Percentiles rank a stretch among this genome's conserved stretches.
These are phyloP conservation scores for Hydriomena furcata DNA, from an alignment of 2,888 invertebrate species.

Conservation along the genomic window DNA sequence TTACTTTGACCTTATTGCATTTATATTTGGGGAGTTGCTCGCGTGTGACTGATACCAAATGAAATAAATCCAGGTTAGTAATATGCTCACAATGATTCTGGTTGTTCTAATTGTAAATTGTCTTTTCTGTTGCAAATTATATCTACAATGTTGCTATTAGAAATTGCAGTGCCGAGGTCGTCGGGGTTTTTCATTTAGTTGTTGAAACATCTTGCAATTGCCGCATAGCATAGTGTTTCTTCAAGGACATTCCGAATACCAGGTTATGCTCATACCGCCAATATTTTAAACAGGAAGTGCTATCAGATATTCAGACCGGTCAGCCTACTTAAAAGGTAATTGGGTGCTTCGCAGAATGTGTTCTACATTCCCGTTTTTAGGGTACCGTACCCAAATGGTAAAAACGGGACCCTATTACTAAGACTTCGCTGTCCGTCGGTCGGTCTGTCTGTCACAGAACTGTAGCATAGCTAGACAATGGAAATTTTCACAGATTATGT, in stretches of 20 bases:
- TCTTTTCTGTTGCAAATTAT: conserved; percentile 2
- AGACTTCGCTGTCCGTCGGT: too few species aligned
- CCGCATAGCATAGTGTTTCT: conserved; percentile 21
- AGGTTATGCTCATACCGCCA: conserved; percentile 29
- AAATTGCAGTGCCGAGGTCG: conserved; percentile 20
- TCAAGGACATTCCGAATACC: conserved; percentile 30
- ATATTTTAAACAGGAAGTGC: conserved; percentile 34
- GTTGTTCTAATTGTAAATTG: conserved; percentile 1
- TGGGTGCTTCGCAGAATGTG: conserved; percentile 22
- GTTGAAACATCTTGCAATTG: conserved; percentile 22
- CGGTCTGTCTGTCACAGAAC: too few species aligned
- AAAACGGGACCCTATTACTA: too few species aligned
- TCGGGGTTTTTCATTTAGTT: conserved; percentile 16
- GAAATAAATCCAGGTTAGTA: too few species aligned
- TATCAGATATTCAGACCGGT: conserved; percentile 32
- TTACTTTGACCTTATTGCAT: too few species aligned
- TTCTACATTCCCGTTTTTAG: conserved; percentile 13
- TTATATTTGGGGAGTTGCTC: background rate
- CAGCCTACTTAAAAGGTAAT: conserved; percentile 33
- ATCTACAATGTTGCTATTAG: conserved; percentile 10
- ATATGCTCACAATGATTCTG: background rate
- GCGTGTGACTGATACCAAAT: background rate
- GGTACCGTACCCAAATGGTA: too few species aligned
- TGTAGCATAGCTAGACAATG: too few species aligned
- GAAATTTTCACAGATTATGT: too few species aligned